Conservation (phyloP, 2,797 vertebrate genomes). For the Phoebastria nigripes region DNA sequence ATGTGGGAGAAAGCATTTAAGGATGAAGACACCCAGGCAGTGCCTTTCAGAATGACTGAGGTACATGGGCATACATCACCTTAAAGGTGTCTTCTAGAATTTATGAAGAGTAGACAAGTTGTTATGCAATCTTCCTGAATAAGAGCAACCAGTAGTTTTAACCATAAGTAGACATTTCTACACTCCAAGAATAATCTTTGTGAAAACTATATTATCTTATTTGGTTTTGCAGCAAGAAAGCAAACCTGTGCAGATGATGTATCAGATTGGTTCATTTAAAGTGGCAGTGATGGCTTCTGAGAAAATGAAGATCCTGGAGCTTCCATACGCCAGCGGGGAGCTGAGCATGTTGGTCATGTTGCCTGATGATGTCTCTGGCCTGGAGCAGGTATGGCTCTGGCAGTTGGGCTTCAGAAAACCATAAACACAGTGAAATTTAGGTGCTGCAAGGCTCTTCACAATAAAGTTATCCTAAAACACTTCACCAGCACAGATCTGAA, state of each 20-base stretch:
- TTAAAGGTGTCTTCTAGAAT: not conserved
- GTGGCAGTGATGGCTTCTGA: not conserved
- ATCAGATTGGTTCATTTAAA: not conserved
- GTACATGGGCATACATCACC: conserved; percentile 37
- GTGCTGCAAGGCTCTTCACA: not conserved
- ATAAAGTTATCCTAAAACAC: not conserved
- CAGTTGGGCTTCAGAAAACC: not conserved
- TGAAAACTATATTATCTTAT: not conserved
- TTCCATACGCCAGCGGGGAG: not conserved
- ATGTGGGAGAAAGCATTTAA: conserved; percentile 82
- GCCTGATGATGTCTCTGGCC: not conserved
- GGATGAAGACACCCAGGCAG: conserved; percentile 72
- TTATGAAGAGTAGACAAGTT: not conserved
- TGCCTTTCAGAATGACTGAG: conserved; percentile 79
- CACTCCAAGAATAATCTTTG: not conserved
- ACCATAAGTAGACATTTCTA: not conserved
- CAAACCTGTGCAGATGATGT: conserved; percentile 43
- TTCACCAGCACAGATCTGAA: not conserved
- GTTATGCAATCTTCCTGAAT: not conserved
- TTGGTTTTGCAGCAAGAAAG: conserved; percentile 47
- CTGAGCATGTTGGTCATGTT: conserved; percentile 23
- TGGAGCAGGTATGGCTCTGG: conserved; percentile 33
- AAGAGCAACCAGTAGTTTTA: not conserved
- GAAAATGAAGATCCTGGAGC: not conserved
- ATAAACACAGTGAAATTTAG: not conserved